phyloP scores from a whole-genome alignment of 2,888 invertebrate species.

The Aquatica leii region DNA sequence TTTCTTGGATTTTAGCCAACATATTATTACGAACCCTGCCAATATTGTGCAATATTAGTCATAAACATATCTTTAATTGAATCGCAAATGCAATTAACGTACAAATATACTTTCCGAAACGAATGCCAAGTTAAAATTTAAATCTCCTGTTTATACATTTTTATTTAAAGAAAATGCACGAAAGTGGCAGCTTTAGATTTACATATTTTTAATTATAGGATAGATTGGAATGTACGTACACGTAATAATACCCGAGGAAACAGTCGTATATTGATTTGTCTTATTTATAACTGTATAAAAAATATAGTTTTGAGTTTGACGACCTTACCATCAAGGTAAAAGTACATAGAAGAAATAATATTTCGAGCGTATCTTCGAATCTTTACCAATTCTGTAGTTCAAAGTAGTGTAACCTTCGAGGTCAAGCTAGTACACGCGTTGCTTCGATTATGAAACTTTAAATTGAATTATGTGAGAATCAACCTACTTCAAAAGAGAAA shows the following conservation, averaged over 20 bases:
- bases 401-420: slow-evolving; percentile 13
- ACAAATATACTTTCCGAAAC: too few species aligned
- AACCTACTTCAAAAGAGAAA: slow-evolving; percentile 14
- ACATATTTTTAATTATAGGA: too few species aligned
- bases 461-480: slow-evolving; percentile 14
- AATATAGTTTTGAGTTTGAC: slow-evolving; percentile 5
- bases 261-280: not conserved
- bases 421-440: slow-evolving; percentile 12
- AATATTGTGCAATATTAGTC: slow-evolving; percentile 1
- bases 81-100: not conserved
- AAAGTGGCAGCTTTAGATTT: too few species aligned
- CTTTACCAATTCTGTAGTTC: slow-evolving; percentile 10
- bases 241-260: not conserved
- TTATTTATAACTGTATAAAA: slow-evolving; percentile 1
- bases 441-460: slow-evolving; percentile 9
- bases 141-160: too few species aligned
- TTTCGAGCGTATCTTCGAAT: slow-evolving; percentile 12
- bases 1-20: slow-evolving; percentile 9
- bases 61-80: not conserved
- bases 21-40: not conserved
- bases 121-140: too few species aligned
- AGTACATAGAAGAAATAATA: slow-evolving; percentile 8
- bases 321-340: slow-evolving; percentile 10
- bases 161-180: too few species aligned
- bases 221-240: not conserved